These are phyloP conservation scores for Anthophora plumipes DNA, from an alignment of 2,888 invertebrate genomes.

Conservation along the genomic window DNA sequence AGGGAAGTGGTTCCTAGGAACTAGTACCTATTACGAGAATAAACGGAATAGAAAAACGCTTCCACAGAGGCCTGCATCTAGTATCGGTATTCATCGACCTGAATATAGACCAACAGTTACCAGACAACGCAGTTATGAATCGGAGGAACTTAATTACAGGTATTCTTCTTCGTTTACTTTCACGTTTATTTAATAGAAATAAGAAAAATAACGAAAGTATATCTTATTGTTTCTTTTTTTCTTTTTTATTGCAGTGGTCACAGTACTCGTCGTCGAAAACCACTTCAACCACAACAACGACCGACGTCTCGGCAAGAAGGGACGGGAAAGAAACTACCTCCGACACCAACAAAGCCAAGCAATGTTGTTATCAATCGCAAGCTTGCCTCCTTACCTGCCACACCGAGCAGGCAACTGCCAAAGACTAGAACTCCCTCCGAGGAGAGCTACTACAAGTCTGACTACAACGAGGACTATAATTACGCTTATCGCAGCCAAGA, in stretches of 20 bases:
- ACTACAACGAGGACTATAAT: conserved; percentile 90
- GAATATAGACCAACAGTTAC: conserved; percentile 80
- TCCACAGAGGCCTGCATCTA: conserved; percentile 82
- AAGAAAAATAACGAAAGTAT: neutral
- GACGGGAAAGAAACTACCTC: conserved; percentile 83
- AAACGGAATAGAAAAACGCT: conserved; percentile 82
- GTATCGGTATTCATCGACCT: conserved; percentile 80
- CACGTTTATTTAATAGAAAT: neutral
- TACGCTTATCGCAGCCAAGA: conserved; percentile 90
- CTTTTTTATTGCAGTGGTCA: conserved; percentile 65
- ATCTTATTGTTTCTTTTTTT: neutral
- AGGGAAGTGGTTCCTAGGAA: conserved; percentile 85
- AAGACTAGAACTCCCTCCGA: conserved; percentile 80
- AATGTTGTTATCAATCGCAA: conserved; percentile 77
- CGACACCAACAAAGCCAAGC: conserved; percentile 82
- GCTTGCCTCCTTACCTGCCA: conserved; percentile 85
- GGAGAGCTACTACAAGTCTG: conserved; percentile 84
- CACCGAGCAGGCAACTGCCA: conserved; percentile 86
- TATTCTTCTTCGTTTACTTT: conserved; percentile 35
- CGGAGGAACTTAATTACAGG: conserved; percentile 82
- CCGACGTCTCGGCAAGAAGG: conserved; percentile 80
- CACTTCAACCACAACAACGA: conserved; percentile 78
- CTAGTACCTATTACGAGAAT: conserved; percentile 80
- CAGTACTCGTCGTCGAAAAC: conserved; percentile 75
- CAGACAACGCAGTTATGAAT: conserved; percentile 82